These are phyloP conservation scores for Ispidina picta DNA, from an alignment of 2,797 vertebrate species.

Conservation along the genomic window DNA sequence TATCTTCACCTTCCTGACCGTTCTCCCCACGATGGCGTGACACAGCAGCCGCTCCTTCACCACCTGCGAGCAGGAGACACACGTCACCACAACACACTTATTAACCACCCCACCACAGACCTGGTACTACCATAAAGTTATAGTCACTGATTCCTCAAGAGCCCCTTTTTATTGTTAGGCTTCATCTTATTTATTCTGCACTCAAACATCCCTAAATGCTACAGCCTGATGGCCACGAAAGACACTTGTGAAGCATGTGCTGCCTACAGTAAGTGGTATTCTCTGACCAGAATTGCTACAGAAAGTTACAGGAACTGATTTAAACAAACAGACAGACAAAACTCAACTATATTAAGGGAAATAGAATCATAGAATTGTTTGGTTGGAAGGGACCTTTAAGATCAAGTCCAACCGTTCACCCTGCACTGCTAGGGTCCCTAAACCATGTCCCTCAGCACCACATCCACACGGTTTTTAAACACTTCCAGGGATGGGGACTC, in stretches of 20 bases:
- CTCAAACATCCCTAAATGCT: not conserved
- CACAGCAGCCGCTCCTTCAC: constrained; percentile 85
- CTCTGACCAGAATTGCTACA: not conserved
- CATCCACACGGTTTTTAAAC: too few species aligned
- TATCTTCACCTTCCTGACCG: constrained; percentile 71
- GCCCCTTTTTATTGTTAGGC: not conserved
- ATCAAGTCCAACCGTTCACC: too few species aligned
- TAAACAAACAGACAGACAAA: not conserved
- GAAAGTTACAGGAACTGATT: not conserved
- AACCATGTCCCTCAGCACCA: too few species aligned
- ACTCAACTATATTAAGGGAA: not conserved
- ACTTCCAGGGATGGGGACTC: too few species aligned
- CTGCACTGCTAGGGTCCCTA: too few species aligned
- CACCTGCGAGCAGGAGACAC: constrained; percentile 67
- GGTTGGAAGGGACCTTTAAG: too few species aligned
- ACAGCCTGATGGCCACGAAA: not conserved
- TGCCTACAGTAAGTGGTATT: not conserved
- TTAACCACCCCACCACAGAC: not conserved
- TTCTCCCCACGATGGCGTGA: constrained; percentile 75
- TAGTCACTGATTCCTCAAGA: not conserved
- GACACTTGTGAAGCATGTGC: not conserved
- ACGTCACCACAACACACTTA: not conserved
- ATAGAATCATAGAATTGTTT: not conserved
- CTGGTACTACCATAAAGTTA: not conserved
- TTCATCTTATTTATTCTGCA: not conserved